Base-by-base conservation (phyloP, 2,888 invertebrate species). In the Baronia brevicornis region DNA sequence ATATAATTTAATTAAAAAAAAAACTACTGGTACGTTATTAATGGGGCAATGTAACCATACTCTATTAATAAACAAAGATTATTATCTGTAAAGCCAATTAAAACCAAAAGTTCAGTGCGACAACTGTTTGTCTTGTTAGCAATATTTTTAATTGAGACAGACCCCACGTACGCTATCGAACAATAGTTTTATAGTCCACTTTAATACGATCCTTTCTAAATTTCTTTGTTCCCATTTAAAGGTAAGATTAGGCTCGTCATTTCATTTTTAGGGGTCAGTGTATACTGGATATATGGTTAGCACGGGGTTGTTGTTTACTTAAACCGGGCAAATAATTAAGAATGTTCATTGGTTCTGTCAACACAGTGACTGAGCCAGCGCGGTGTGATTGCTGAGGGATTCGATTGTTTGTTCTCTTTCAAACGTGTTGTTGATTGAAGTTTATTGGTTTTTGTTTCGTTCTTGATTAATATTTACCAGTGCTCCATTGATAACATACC, bases 311-410 rank as follows among this genome's bases (percentile, higher is more conserved):
- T 69, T 80, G 79, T 80, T 80, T 78, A 75, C 75, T 44, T 59
- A 61, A 68, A 65, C 66, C 52, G 59, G 61, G 72, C 75, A 80
- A 80, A 84, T 84, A 79, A 84, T 82, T 79, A 82, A 72, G 77
- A 79, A 67, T 75, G 78, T 79, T 79, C 79, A 82, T 71, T 79
- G 79, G 78, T 74, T 77, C 72, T 74, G 82, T 78, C 75, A 80
- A 82, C 73, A 78, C 60, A 67, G 56, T 63, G 54, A 56, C 59
- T 59, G 55, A 52, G 33, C 48, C 48, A 48, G 43, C 48, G 54
- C 46, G 40, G 57, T 54, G 53, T 60, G 65, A 65, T 69, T 65
- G 65, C 50, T 47, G 52, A 56, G 71, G 67, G 71, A 56, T 50
- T 54, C 49, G 43, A 62, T 71, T 77, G 77, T 78, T 75, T 75